These are phyloP conservation scores for Sprattus sprattus DNA, from an alignment of 2,113 vertebrate genomes.

Conservation along the genomic window DNA sequence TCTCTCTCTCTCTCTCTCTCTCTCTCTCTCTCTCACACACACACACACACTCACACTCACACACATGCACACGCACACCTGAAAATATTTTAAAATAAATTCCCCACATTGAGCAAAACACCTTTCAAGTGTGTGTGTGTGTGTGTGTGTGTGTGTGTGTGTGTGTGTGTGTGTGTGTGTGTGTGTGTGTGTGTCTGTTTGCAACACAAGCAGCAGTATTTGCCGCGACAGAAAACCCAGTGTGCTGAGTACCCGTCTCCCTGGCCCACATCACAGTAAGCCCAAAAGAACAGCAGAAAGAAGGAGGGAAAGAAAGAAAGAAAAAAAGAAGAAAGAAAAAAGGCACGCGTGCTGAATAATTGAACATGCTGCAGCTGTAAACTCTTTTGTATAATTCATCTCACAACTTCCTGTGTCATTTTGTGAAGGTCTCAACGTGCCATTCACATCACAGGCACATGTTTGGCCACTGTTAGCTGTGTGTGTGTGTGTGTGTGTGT, in stretches of 20 bases:
- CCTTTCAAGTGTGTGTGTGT: background rate
- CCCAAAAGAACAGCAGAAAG: background rate
- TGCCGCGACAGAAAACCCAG: background rate
- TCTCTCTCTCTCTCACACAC: too few species aligned
- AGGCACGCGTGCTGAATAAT: slow-evolving; percentile 61
- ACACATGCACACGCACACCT: too few species aligned
- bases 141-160: too few species aligned
- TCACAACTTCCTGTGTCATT: slow-evolving; percentile 47
- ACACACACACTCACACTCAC: too few species aligned
- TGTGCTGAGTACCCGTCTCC: background rate
- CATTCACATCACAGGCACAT: background rate
- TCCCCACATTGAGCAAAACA: background rate
- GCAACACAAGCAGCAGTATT: background rate
- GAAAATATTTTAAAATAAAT: background rate
- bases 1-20: too few species aligned
- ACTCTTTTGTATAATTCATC: slow-evolving; percentile 65
- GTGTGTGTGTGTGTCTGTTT: background rate
- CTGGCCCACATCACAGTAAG: background rate
- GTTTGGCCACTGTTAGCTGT: background rate
- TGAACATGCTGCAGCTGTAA: slow-evolving; percentile 57
- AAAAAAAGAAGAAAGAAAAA: slow-evolving; percentile 38
- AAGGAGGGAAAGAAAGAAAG: background rate
- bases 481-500: slow-evolving; percentile 34
- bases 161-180: too few species aligned
- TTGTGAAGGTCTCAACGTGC: background rate